A percentile compares a stretch with the other conserved stretches of the same genome.
These are phyloP conservation scores for Paramisgurnus dabryanus DNA, from an alignment of 2,113 vertebrate genomes.

Conservation along the genomic window DNA sequence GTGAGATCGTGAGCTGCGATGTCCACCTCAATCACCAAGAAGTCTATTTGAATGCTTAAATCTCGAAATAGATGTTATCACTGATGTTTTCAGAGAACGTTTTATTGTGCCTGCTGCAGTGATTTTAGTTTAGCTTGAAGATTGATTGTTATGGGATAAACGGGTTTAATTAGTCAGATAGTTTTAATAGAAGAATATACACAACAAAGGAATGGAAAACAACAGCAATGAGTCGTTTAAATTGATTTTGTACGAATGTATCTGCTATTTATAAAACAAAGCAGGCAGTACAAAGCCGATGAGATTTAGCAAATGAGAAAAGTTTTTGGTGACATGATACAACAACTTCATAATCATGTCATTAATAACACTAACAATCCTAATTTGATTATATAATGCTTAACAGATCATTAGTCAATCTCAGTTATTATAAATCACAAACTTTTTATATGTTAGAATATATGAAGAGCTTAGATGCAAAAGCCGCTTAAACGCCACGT, in stretches of 20 bases:
- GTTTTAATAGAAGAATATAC: background rate
- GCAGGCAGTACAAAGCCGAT: background rate
- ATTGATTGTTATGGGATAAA: background rate
- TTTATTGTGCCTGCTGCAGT: background rate
- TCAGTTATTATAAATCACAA: background rate
- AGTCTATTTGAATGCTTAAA: background rate
- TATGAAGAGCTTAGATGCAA: too few species aligned
- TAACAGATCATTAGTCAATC: background rate
- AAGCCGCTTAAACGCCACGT: too few species aligned
- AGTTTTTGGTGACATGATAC: background rate
- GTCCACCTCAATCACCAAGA: background rate
- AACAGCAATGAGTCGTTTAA: background rate
- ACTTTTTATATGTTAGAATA: too few species aligned
- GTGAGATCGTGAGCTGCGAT: conserved; percentile 62
- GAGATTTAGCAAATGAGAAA: background rate
- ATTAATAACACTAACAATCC: background rate
- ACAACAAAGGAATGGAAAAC: too few species aligned
- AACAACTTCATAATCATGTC: too few species aligned
- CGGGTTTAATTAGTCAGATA: background rate
- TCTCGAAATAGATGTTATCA: background rate
- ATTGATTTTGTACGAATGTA: background rate
- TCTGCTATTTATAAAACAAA: background rate
- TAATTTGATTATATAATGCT: background rate
- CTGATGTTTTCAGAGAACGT: background rate
- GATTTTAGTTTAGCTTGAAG: background rate